These are phyloP conservation scores for Achroia grisella DNA, from an alignment of 1,140 invertebrate species.

Conservation along the genomic window DNA sequence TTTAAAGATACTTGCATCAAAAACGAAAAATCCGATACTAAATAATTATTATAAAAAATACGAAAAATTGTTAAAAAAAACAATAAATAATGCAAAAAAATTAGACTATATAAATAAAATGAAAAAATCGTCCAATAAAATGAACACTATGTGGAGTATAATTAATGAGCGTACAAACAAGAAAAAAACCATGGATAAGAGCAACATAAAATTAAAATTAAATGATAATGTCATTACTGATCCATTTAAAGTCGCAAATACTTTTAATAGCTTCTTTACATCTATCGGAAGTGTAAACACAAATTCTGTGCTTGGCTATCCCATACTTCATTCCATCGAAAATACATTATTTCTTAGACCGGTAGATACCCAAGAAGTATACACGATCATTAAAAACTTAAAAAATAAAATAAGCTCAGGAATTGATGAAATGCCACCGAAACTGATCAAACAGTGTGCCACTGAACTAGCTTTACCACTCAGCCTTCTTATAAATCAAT, in stretches of 20 bases:
- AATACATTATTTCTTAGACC: constrained; percentile 1
- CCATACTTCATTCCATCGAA: background rate
- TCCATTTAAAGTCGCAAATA: background rate
- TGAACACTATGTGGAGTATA: constrained; percentile 10
- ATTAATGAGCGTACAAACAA: constrained; percentile 8
- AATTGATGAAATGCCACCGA: constrained; percentile 2
- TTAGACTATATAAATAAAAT: constrained; percentile 7
- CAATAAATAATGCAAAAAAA: constrained; percentile 11
- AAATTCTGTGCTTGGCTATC: background rate
- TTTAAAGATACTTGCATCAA: constrained; percentile 11
- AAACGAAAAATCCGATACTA: constrained; percentile 7
- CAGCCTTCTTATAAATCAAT: too few species aligned
- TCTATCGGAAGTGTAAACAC: background rate
- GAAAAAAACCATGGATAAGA: background rate
- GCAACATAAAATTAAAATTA: constrained; percentile 4
- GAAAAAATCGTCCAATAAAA: constrained; percentile 2
- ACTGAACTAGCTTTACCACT: background rate
- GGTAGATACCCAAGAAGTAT: background rate
- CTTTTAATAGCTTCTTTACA: background rate
- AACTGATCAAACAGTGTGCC: background rate
- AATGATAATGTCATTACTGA: background rate
- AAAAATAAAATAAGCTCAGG: too few species aligned
- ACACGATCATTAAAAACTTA: background rate
- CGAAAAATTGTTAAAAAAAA: constrained; percentile 12
- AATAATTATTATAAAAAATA: constrained; percentile 17